Base-by-base conservation (phyloP, 2,797 vertebrate species). In the Alosa sapidissima region DNA sequence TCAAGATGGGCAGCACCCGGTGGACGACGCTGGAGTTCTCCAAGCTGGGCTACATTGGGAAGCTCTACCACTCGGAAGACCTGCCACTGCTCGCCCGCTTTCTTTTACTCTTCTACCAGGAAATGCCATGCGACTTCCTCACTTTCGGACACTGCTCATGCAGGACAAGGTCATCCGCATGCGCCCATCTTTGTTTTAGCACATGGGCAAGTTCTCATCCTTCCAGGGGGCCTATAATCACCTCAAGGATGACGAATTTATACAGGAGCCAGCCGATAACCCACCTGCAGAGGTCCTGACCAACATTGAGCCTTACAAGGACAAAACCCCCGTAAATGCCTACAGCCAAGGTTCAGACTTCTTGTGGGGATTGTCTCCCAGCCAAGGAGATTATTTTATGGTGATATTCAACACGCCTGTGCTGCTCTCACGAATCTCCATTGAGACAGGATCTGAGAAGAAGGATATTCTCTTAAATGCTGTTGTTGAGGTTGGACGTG, bases 21-120 rank as follows among this genome's bases (percentile, higher is more conserved):
- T 98, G 97, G 97, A 94, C 94, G 19, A 96, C 90, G 0, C 88
- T 98, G 3, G 97, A 98, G 81, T 98, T 99, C 89, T 98, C 97
- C 36, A 91, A 91, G 81, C 94, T 98, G 28, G 96, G 96, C 28
- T 96, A 95, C 88, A 97, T 98, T 0, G 97, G 97, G 0, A 97
- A 98, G 86, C 96, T 98, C 11, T 97, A 98, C 88, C 96, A 60
- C 81, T 95, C 95, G 0, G 88, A 78, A 0, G 93, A 98, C 58
- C 93, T 98, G 28, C 93, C 95, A 62, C 93, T 89, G 21, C 91
- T 98, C 85, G 92, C 94, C 0, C 91, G 91, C 3, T 97, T 98
- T 87, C 95, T 98, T 13, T 93, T 96, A 82, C 93, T 98, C n/a
- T 98, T 98, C 90, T 96, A 97, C 85, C 96, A 95, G 90, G 96